Conservation (phyloP, 2,888 invertebrate genomes). For the Sminthurides aquaticus region DNA sequence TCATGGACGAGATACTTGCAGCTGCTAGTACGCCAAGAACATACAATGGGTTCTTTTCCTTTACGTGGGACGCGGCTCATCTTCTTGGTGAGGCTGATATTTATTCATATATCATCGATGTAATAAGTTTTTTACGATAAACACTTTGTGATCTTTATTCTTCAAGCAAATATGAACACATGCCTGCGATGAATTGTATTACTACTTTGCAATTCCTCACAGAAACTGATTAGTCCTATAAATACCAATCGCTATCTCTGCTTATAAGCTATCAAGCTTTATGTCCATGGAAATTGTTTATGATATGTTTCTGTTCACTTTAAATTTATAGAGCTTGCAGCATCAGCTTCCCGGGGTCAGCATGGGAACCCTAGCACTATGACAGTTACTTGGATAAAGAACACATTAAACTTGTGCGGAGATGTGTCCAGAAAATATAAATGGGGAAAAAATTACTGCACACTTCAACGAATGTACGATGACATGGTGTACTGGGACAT, state of each 20-base stretch:
- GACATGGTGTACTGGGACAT: too few relatives aligned
- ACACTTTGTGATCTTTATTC: too few relatives aligned
- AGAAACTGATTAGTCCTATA: too few relatives aligned
- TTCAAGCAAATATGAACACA: too few relatives aligned
- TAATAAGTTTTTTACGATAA: too few relatives aligned
- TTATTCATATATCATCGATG: neutral
- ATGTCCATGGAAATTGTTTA: too few relatives aligned
- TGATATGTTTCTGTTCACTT: too few relatives aligned
- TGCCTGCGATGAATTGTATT: too few relatives aligned
- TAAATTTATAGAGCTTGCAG: neutral
- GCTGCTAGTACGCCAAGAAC: neutral
- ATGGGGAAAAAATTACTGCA: neutral
- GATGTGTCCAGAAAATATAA: neutral
- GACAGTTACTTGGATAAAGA: neutral
- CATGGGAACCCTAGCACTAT: neutral
- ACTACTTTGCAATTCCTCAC: too few relatives aligned
- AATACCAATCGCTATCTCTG: too few relatives aligned
- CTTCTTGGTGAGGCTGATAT: neutral
- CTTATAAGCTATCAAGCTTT: too few relatives aligned
- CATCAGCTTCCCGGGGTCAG: neutral
- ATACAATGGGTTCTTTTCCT: neutral
- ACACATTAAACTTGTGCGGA: neutral
- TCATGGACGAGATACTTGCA: neutral
- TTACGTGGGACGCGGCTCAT: constrained; percentile 1
- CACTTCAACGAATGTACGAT: neutral